Percentiles rank a stretch among this genome's conserved stretches.
Evolutionary conservation across 2,113 vertebrate species (phyloP).

Genomic region (Todiramphus saurophagus): DNA sequence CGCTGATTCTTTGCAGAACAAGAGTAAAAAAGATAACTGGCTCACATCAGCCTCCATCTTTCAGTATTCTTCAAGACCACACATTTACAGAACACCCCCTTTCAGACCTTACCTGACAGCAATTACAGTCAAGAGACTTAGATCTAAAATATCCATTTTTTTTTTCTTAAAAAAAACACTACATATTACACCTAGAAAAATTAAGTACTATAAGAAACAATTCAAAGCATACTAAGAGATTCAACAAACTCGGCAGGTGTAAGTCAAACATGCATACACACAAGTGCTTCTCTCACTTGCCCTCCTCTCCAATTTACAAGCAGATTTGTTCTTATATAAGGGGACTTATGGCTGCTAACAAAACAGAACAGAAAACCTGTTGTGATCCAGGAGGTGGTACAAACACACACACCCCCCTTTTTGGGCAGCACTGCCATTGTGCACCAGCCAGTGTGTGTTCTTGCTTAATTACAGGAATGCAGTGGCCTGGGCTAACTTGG

Average conservation of each 20-base stretch:
- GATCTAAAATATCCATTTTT: background rate
- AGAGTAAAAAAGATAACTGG: background rate
- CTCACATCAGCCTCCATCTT: background rate
- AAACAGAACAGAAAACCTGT: background rate
- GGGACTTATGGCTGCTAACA: background rate
- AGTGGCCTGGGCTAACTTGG: background rate
- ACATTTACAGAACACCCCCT: background rate
- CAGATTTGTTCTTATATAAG: background rate
- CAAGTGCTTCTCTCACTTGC: background rate
- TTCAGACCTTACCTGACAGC: background rate
- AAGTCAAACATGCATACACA: background rate
- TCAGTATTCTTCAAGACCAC: background rate
- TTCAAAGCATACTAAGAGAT: background rate
- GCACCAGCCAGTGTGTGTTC: background rate
- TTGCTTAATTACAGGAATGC: background rate
- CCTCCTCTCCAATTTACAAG: background rate
- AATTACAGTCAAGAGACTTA: background rate
- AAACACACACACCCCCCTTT: background rate
- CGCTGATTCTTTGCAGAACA: background rate
- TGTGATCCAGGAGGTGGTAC: background rate
- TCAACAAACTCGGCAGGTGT: background rate
- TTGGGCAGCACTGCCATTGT: background rate
- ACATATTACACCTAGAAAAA: background rate
- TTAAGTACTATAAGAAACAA: background rate
- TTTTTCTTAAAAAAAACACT: background rate